Conservation (phyloP, 2,888 invertebrate species). For the Ferrisia virgata region DNA sequence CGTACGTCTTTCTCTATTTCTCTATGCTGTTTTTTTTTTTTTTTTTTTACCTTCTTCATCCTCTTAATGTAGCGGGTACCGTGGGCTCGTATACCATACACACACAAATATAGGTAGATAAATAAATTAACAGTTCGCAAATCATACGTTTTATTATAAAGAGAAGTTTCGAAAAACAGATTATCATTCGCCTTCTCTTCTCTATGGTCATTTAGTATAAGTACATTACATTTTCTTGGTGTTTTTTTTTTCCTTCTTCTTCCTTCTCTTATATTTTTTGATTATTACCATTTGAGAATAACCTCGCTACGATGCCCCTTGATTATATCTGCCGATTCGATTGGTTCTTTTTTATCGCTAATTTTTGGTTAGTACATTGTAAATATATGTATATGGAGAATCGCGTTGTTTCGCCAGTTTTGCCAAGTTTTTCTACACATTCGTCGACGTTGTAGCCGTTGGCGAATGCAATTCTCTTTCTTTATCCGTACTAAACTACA, state of each 20-base stretch:
- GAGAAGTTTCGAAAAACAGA: neutral
- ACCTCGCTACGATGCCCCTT: neutral
- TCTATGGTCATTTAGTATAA: neutral
- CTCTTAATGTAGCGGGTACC: too few species aligned
- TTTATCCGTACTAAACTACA: neutral
- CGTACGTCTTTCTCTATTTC: neutral
- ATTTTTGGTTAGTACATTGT: neutral
- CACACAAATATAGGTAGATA: neutral
- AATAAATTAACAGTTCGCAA: conserved; percentile 4
- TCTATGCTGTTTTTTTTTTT: too few species aligned
- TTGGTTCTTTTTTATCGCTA: neutral
- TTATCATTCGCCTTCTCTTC: neutral
- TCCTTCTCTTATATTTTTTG: neutral
- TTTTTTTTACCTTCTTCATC: too few species aligned
- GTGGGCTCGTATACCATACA: neutral
- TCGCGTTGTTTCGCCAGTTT: neutral
- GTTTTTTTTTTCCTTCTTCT: neutral
- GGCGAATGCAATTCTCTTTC: neutral
- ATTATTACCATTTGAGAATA: neutral
- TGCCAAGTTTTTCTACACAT: neutral
- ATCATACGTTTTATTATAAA: conserved; percentile 1
- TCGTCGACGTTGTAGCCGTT: neutral
- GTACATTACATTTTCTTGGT: neutral
- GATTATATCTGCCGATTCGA: neutral
- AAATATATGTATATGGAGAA: too few species aligned